These are phyloP conservation scores for Hypanus sabinus DNA, from an alignment of 2,113 vertebrate species.

Conservation along the genomic window DNA sequence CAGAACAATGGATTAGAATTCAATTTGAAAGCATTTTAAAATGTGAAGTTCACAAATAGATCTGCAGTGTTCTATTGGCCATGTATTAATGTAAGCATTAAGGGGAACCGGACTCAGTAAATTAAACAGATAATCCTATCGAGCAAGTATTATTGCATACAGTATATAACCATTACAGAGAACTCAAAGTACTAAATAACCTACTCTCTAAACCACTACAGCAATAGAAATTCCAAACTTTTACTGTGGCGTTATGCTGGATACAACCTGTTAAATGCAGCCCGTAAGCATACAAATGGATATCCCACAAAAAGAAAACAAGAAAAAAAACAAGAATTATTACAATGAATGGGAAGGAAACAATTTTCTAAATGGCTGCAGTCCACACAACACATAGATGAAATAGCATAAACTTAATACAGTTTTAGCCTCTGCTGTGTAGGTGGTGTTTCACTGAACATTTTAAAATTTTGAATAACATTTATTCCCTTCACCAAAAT, in stretches of 20 bases:
- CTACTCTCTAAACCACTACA: neutral
- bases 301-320: neutral
- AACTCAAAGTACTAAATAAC: neutral
- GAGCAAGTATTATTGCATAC: neutral
- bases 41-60: neutral
- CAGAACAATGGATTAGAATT: neutral
- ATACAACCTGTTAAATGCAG: neutral
- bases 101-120: too few relatives aligned
- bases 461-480: neutral
- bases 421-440: neutral
- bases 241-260: neutral
- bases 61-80: neutral
- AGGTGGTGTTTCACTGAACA: neutral
- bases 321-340: neutral
- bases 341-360: neutral
- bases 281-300: neutral
- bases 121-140: neutral
- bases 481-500: neutral
- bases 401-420: neutral
- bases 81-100: neutral
- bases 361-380: neutral
- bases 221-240: neutral
- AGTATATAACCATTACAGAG: neutral
- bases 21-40: neutral
- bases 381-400: neutral